phyloP scores from a whole-genome alignment of 2,888 invertebrate species.

The Monopis laevigella region DNA sequence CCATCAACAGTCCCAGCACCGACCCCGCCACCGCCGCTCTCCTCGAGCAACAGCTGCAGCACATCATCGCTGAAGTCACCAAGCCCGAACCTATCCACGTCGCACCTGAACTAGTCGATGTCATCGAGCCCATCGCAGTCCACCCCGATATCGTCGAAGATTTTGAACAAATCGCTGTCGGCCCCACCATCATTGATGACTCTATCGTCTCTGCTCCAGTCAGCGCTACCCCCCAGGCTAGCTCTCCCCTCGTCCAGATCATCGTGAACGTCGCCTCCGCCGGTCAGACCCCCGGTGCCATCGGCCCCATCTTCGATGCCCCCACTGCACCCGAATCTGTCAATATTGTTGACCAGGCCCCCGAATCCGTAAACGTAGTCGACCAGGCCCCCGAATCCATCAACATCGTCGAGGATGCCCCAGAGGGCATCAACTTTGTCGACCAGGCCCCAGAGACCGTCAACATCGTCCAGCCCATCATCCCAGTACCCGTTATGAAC shows the following conservation, averaged over 20 bases:
- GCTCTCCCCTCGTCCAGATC: constrained; percentile 28
- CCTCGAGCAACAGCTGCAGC: constrained; percentile 28
- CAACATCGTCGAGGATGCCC: constrained; percentile 1
- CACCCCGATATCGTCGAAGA: constrained; percentile 14
- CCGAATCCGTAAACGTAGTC: constrained; percentile 18
- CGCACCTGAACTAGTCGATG: constrained; percentile 25
- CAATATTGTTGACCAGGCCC: constrained; percentile 11
- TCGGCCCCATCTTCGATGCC: constrained; percentile 18
- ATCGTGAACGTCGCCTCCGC: constrained; percentile 27
- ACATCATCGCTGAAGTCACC: constrained; percentile 23
- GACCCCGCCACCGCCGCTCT: constrained; percentile 35
- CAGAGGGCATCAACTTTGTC: constrained; percentile 11
- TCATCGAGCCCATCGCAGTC: constrained; percentile 13
- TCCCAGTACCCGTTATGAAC: constrained; percentile 28
- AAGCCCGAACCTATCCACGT: constrained; percentile 24
- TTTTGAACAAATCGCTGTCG: constrained; percentile 22
- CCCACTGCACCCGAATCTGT: constrained; percentile 11
- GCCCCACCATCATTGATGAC: constrained; percentile 16
- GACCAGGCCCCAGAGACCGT: constrained; percentile 18
- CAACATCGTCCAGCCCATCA: constrained; percentile 23
- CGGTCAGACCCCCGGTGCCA: constrained; percentile 14
- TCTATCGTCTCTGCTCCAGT: constrained; percentile 4
- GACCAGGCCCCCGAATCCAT: constrained; percentile 13
- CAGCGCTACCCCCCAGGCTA: too few species aligned
- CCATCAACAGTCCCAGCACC: constrained; percentile 33